These are phyloP conservation scores for Cantharis nigra DNA, from an alignment of 2,888 invertebrate genomes.

Conservation along the genomic window DNA sequence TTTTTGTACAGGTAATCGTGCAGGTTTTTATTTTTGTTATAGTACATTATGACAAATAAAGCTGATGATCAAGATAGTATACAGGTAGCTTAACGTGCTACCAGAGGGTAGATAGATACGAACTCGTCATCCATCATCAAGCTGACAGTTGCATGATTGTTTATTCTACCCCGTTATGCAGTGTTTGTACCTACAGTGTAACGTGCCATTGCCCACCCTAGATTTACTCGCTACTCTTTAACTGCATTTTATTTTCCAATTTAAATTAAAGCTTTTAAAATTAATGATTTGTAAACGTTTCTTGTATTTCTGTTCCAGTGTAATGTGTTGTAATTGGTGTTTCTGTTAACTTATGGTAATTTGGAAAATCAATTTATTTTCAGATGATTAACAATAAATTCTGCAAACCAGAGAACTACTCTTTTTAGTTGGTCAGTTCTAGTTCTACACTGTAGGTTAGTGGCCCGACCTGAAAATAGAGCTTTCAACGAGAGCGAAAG, in stretches of 20 bases:
- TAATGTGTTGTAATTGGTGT: background rate
- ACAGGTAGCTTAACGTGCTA: constrained; percentile 28
- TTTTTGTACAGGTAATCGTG: background rate
- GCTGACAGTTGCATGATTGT: constrained; percentile 40
- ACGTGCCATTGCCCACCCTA: constrained; percentile 21
- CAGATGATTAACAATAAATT: background rate
- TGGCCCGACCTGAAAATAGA: too few species aligned
- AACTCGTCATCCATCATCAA: constrained; percentile 37
- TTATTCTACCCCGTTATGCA: constrained; percentile 30
- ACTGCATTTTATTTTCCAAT: constrained; percentile 16
- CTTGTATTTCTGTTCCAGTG: background rate
- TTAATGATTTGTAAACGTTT: constrained; percentile 13
- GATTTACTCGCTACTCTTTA: constrained; percentile 15
- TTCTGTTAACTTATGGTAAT: background rate
- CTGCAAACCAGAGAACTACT: too few species aligned
- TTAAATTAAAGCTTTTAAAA: constrained; percentile 2
- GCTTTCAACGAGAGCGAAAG: too few species aligned
- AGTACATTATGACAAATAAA: constrained; percentile 19
- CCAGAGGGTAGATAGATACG: constrained; percentile 26
- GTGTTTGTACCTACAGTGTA: constrained; percentile 21
- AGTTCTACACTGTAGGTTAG: too few species aligned
- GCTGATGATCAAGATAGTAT: constrained; percentile 19
- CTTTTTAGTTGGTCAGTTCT: too few species aligned
- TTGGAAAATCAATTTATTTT: background rate
- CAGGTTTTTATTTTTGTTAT: background rate